Conservation (phyloP, 1,140 invertebrate species). For the Paraescarpia echinospica region DNA sequence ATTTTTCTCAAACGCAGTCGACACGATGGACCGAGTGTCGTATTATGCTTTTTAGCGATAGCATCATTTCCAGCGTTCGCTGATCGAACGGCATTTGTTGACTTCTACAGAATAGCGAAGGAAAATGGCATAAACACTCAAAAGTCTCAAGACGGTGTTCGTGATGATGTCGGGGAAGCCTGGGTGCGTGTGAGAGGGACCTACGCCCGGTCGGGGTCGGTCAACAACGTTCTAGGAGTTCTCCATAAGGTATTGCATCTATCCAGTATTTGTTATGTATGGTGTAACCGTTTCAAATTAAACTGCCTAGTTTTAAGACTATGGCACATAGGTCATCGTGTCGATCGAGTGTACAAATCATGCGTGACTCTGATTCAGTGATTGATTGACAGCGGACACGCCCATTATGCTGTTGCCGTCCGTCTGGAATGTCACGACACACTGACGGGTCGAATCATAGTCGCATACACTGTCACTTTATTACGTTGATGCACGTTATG, state of each 20-base stretch:
- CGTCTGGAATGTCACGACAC: background rate
- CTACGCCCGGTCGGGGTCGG: background rate
- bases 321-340: background rate
- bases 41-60: background rate
- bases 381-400: background rate
- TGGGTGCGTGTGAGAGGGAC: background rate
- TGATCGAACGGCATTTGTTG: background rate
- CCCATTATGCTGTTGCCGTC: background rate
- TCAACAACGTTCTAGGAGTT: background rate
- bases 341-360: background rate
- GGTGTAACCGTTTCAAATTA: no score
- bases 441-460: no score
- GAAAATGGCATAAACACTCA: background rate
- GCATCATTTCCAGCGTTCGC: background rate
- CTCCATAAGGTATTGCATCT: background rate
- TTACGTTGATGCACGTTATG: no score
- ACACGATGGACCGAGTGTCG: background rate
- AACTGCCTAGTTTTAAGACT: background rate
- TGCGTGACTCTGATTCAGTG: background rate
- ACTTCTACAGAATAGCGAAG: background rate
- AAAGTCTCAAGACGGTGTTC: no score
- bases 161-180: background rate
- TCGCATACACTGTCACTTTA: no score
- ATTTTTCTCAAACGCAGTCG: background rate
- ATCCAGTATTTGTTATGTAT: background rate